These are phyloP conservation scores for Drosophila miranda DNA, from an alignment of 1,140 invertebrate species.

Conservation along the genomic window DNA sequence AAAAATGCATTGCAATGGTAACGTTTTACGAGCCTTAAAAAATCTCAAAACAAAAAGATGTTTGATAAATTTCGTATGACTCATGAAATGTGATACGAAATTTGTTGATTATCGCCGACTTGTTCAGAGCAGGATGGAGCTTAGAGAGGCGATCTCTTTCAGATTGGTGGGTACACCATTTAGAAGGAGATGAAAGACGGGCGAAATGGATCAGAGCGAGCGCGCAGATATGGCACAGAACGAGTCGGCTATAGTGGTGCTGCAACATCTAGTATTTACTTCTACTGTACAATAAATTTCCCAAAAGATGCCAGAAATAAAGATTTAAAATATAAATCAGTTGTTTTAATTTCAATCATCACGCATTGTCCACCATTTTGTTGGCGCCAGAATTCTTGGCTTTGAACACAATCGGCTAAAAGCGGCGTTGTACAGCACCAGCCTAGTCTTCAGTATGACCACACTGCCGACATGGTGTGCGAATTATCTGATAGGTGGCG, in stretches of 20 bases:
- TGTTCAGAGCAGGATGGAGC: slow-evolving; percentile 13
- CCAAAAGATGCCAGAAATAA: too few relatives aligned
- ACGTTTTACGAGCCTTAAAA: slow-evolving; percentile 70
- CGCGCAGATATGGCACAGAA: background rate
- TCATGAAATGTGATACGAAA: slow-evolving; percentile 33
- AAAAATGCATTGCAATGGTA: slow-evolving; percentile 32
- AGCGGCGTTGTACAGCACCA: too few relatives aligned
- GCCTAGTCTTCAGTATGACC: too few relatives aligned
- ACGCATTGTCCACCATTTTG: slow-evolving; percentile 10
- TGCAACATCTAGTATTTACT: too few relatives aligned
- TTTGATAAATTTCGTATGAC: slow-evolving; percentile 18
- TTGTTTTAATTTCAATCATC: too few relatives aligned
- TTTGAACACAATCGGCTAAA: background rate
- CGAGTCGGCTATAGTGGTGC: too few relatives aligned
- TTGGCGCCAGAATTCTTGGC: slow-evolving; percentile 8
- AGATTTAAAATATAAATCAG: too few relatives aligned
- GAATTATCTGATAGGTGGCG: too few relatives aligned
- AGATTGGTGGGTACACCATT: background rate
- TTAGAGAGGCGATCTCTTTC: slow-evolving; percentile 20
- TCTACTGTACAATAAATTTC: too few relatives aligned
- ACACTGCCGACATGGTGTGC: too few relatives aligned
- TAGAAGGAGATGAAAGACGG: slow-evolving; percentile 12
- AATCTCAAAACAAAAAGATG: slow-evolving; percentile 12
- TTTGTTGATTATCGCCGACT: background rate
- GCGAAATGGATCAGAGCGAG: slow-evolving; percentile 2